Evolutionary conservation across 2,113 vertebrate species (phyloP).

Genomic region (Sterrhoptilus dennistouni): DNA sequence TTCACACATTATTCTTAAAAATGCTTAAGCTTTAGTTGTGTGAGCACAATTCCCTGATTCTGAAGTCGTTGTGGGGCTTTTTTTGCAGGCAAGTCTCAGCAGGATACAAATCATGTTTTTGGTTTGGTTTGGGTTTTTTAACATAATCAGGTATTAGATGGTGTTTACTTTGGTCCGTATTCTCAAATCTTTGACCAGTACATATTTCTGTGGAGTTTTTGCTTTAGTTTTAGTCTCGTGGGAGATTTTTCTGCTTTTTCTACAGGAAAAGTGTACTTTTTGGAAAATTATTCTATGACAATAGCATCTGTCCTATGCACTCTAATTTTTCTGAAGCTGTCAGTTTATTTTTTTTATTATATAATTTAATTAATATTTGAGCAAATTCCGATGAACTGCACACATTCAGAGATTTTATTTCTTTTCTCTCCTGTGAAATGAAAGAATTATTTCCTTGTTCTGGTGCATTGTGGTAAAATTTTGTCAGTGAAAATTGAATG

Average conservation of each 20-base stretch:
- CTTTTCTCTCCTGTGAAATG: neutral
- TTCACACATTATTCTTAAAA: neutral
- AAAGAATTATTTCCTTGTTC: neutral
- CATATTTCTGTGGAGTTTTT: neutral
- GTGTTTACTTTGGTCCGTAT: neutral
- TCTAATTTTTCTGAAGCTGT: neutral
- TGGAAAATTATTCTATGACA: neutral
- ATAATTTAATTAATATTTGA: neutral
- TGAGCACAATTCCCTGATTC: neutral
- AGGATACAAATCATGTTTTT: neutral
- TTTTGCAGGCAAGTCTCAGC: neutral
- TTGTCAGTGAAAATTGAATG: neutral
- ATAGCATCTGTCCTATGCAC: neutral
- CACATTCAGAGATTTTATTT: neutral
- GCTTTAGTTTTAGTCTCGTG: neutral
- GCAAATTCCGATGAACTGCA: neutral
- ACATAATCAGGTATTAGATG: neutral
- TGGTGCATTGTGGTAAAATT: neutral
- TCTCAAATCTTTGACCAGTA: neutral
- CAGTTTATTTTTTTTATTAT: neutral
- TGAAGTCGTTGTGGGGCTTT: neutral
- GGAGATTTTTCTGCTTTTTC: neutral
- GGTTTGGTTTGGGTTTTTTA: fast-evolving
- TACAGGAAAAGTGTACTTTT: neutral
- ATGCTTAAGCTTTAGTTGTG: neutral